Evolutionary conservation across 2,113 vertebrate genomes (phyloP).

Genomic region (Anoura caudifer): DNA sequence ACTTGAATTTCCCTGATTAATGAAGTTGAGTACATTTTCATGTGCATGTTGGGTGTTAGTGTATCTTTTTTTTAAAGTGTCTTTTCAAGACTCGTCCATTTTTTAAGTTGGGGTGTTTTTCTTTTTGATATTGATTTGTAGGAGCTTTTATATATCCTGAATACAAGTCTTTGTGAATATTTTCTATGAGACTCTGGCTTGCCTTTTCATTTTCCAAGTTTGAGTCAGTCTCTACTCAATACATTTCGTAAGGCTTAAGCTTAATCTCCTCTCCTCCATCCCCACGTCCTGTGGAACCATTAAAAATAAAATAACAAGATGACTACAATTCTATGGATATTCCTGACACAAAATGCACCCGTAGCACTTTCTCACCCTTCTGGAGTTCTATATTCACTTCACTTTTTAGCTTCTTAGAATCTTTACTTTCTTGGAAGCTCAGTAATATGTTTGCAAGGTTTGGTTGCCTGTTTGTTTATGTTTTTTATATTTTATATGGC

Average conservation of each 20-base stretch:
- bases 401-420: neutral
- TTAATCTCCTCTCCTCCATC: neutral
- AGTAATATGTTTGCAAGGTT: neutral
- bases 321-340: neutral
- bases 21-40: neutral
- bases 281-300: neutral
- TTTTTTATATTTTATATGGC: neutral
- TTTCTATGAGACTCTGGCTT: neutral
- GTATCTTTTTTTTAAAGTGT: neutral
- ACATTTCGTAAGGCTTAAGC: neutral
- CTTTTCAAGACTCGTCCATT: neutral
- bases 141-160: neutral
- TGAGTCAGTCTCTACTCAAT: neutral
- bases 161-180: neutral
- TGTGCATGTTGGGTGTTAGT: neutral
- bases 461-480: neutral
- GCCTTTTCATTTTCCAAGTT: neutral
- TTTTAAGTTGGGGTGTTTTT: neutral
- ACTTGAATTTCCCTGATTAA: neutral
- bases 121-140: neutral
- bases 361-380: neutral
- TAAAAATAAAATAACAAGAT: neutral
- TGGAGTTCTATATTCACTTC: neutral
- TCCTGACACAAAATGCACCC: neutral
- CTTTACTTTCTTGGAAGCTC: neutral